Evolutionary conservation across 2,797 vertebrate species (phyloP).

Genomic region (Rhynchotus rufescens): DNA sequence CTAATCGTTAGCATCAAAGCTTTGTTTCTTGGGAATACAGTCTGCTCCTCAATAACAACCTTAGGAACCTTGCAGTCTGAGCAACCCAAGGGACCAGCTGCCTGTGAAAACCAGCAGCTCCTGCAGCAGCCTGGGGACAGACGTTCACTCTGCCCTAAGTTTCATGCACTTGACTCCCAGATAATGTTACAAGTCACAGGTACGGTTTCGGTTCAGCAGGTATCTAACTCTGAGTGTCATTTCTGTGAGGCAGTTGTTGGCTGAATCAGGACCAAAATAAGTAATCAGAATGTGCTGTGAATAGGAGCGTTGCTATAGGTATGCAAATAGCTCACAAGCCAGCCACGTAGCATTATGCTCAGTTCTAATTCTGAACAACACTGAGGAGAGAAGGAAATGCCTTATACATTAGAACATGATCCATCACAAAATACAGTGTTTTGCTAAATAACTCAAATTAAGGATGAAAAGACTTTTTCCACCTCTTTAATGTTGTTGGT

Average conservation of each 20-base stretch:
- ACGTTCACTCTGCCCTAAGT: not conserved
- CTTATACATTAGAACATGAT: not conserved
- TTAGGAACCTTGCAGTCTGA: no score
- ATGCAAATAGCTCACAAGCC: not conserved
- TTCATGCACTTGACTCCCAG: not conserved
- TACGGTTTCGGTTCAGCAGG: not conserved
- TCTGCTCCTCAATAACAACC: not conserved
- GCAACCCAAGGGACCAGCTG: no score
- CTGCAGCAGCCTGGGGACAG: not conserved
- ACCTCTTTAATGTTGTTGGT: not conserved
- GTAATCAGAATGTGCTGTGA: not conserved
- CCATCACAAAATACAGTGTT: not conserved
- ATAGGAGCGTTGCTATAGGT: not conserved
- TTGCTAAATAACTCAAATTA: not conserved
- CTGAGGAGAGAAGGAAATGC: not conserved
- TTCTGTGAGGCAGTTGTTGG: not conserved
- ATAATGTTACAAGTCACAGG: not conserved
- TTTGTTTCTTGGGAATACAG: not conserved
- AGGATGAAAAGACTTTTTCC: not conserved
- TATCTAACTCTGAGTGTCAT: not conserved
- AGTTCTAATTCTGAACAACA: not conserved
- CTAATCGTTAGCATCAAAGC: not conserved
- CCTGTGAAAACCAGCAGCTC: not conserved
- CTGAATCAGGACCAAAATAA: constrained; percentile 7
- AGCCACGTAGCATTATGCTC: not conserved